Evolutionary conservation across 1,140 invertebrate genomes (phyloP).

Genomic region (Mylabris phalerata): DNA sequence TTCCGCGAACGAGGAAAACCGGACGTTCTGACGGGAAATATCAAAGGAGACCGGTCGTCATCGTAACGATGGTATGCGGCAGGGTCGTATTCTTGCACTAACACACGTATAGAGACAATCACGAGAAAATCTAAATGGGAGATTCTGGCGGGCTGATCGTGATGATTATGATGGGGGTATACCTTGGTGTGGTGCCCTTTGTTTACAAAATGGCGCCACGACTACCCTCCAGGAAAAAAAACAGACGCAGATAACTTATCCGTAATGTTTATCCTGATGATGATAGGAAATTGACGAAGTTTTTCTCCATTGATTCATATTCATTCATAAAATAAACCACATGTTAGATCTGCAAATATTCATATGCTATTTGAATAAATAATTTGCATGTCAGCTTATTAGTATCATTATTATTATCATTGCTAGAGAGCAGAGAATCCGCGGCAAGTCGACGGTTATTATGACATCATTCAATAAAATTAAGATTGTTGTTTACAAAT

Average conservation of each 20-base stretch:
- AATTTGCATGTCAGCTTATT: too few species aligned
- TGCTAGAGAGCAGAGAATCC: too few species aligned
- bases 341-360: too few species aligned
- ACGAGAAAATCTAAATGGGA: background rate
- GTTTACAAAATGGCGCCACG: slow-evolving; percentile 10
- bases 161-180: background rate
- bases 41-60: slow-evolving; percentile 1
- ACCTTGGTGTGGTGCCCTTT: slow-evolving; percentile 1
- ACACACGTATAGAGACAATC: too few species aligned
- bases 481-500: background rate
- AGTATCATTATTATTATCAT: too few species aligned
- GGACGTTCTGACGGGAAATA: slow-evolving; percentile 1
- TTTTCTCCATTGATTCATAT: background rate
- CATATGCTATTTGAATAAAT: too few species aligned
- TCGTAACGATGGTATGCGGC: slow-evolving; percentile 5
- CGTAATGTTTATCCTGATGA: too few species aligned
- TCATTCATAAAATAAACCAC: too few species aligned
- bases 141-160: background rate
- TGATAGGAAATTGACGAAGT: background rate
- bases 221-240: background rate
- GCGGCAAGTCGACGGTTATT: slow-evolving; percentile 3
- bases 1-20: background rate
- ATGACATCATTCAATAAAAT: slow-evolving; percentile 12
- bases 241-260: too few species aligned
- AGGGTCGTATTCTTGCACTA: background rate